Evolutionary conservation across 2,888 invertebrate species (phyloP).

Genomic region (Colletes collaris): DNA sequence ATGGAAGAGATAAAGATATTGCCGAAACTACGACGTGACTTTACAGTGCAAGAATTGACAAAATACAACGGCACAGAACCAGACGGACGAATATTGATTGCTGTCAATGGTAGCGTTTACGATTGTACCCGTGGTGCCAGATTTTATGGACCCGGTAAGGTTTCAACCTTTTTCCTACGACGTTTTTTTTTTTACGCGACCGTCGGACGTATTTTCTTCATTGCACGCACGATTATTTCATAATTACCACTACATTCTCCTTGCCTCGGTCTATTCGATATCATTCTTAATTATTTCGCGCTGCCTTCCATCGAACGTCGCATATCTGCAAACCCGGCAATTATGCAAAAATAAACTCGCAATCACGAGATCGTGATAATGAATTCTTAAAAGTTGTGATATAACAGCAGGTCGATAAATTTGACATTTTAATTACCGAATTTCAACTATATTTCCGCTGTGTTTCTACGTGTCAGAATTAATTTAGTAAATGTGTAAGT

Average conservation of each 20-base stretch:
- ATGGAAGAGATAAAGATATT: slow-evolving; percentile 85
- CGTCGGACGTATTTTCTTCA: background rate
- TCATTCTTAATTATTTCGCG: slow-evolving; percentile 20
- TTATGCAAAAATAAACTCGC: slow-evolving; percentile 12
- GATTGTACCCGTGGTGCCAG: slow-evolving; percentile 95
- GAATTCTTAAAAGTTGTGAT: slow-evolving; percentile 10
- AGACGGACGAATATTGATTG: slow-evolving; percentile 95
- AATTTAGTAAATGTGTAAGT: background rate
- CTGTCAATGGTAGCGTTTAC: slow-evolving; percentile 97
- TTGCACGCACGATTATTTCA: background rate
- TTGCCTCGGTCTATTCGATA: background rate
- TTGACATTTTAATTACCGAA: background rate
- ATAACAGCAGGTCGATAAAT: slow-evolving; percentile 1
- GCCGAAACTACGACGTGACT: slow-evolving; percentile 94
- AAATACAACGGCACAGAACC: slow-evolving; percentile 93
- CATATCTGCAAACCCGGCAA: slow-evolving; percentile 11
- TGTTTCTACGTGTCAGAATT: background rate
- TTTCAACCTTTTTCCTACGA: background rate
- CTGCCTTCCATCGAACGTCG: background rate
- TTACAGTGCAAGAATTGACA: slow-evolving; percentile 93
- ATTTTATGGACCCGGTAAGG: slow-evolving; percentile 96
- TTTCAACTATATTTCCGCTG: background rate
- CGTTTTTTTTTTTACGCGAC: background rate
- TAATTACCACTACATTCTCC: background rate
- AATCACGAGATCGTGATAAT: slow-evolving; percentile 23